Evolutionary conservation across 30 jellyfish, hydroid and myxozoan species (phyloP), one percentile per base, ranked within the genome.

Genomic region (Pelagia noctiluca): DNA sequence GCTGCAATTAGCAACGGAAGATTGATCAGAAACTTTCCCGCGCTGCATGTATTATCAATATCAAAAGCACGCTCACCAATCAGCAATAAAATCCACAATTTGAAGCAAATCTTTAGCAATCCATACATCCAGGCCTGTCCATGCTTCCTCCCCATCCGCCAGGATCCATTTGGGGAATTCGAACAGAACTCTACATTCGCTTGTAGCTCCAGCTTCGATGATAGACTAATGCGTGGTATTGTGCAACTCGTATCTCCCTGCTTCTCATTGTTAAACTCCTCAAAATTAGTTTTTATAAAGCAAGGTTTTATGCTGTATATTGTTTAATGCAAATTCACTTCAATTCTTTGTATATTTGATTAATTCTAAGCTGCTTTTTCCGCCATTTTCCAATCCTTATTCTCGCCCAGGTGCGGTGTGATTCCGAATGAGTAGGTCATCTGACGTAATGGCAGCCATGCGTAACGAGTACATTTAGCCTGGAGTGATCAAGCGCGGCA

Each of bases 381-480:
- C 68, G 68, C 68, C 68, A 52, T 52, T 52, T 52, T 19, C 37
- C 35, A 52, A 26, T 30, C 63, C 33, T 31, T 30, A 37, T 46
- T 67, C 34, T 30, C 22, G 77, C 74, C 78, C 66, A 68, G 83
- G 86, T 82, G 92, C 92, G 86, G 92, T 82, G 92, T 52, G 57
- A 32, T 63, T 46, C 42, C 52, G 73, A 47, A 34, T 82, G 54
- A 80, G 54, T 82, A 50, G 53, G 82, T 82, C 86, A 82, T 82
- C 92, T 82, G 86, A 82, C 82, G 92, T 82, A 70, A 82, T 70
- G 80, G 71, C 92, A 68, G 74, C 63, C 86, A 82, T 29, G 80
- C 92, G 92, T 68, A 67, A 82, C 85, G 92, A 82, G 92, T 82
- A 82, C 80, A 82, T 82, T 82, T 70, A 82, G 79, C 36, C 16